phyloP scores from a whole-genome alignment of 2,797 vertebrate species.

The Gallinago solitaria region DNA sequence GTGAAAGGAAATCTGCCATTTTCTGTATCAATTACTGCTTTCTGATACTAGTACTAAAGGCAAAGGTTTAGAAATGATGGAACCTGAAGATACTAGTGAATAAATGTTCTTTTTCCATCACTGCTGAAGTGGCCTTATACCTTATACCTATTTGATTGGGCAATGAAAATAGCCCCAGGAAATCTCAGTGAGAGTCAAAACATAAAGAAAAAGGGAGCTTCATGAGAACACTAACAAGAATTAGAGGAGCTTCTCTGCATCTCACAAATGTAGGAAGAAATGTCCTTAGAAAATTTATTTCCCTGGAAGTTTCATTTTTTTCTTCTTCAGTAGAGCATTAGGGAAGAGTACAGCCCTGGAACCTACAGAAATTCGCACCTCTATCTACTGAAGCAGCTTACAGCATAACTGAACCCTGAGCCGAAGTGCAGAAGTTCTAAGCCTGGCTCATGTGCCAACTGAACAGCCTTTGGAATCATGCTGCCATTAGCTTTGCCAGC shows the following conservation, averaged over 20 bases:
- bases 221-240: background rate
- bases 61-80: background rate
- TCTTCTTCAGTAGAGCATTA: background rate
- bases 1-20: background rate
- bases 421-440: background rate
- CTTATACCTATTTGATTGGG: accelerated
- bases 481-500: background rate
- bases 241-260: background rate
- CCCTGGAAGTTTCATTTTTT: background rate
- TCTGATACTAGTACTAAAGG: background rate
- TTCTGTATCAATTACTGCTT: background rate
- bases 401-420: background rate
- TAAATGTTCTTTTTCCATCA: background rate
- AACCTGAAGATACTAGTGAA: background rate
- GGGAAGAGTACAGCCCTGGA: background rate
- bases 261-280: background rate
- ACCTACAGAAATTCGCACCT: background rate
- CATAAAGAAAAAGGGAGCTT: background rate
- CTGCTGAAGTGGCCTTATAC: background rate
- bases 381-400: background rate
- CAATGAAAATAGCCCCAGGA: background rate
- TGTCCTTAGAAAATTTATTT: background rate
- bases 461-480: background rate
- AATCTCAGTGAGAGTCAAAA: background rate
- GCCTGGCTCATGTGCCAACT: background rate